Base-by-base conservation (phyloP, 2,888 invertebrate genomes). In the Hecatera dysodea region DNA sequence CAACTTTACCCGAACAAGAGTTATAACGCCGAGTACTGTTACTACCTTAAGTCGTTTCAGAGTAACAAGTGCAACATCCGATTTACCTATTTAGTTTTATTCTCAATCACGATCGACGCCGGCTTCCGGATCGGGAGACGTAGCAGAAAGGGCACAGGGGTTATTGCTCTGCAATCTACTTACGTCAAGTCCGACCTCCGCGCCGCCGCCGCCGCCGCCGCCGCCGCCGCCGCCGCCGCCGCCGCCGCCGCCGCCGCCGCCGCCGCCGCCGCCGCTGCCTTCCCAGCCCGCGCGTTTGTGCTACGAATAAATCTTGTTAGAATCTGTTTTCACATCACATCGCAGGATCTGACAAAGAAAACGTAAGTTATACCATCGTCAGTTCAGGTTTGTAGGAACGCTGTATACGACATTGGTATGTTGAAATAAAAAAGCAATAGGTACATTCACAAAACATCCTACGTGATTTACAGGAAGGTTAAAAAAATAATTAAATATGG, bases 161-260 rank as follows among this genome's bases (percentile, higher is more conserved):
- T 56, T 42, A 42, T 64, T 64, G 64, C 55, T 56, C 64, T 19
- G 17, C 22, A 33, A 29, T 17, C 22, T 64, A 29, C 64, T 55
- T 64, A 55, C 27, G 39, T 64, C 64, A 64, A 64, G 24, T 64
- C 17, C 27, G n/a, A 42, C 27, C 17, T 29, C 55, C 53, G 11
- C 27, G 42, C 27, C 27, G 4, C 60, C n/a, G n/a, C 15, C 8
- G n/a, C 12, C 27, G 60, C n/a, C 44, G 42, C 29, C 60, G 12
- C 1, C 42, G 17, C 4, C 11, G 12, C 19, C 7, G 19, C 9
- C 27, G 1, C 17, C 8, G 52, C 27, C 42, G 42, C 17, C 17
- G 17, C 39, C 8, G n/a, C 12, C 27, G 60, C n/a, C 44, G 42
- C 29, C 60, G 12, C 1, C 42, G 17, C 4, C 11, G 12, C 15